phyloP scores from a whole-genome alignment of 1,140 invertebrate genomes.

The Adelges cooleyi region DNA sequence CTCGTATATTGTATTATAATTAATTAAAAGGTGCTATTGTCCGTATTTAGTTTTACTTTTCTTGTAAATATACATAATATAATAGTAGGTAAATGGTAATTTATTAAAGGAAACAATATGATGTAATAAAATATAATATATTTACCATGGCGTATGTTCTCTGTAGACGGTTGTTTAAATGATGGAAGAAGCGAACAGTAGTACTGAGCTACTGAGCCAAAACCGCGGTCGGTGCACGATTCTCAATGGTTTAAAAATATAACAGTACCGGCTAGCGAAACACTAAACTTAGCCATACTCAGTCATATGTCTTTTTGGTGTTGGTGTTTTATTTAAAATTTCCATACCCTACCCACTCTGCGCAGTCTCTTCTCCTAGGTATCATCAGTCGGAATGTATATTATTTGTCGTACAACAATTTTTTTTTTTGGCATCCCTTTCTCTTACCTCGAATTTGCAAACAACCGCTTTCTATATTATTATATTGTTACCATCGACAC shows the following conservation, averaged over 20 bases:
- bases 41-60: too few species aligned
- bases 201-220: conserved; percentile 6
- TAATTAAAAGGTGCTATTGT: too few species aligned
- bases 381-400: too few species aligned
- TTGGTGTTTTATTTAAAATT: conserved; percentile 18
- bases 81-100: too few species aligned
- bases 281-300: conserved; percentile 27
- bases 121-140: conserved; percentile 1
- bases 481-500: too few species aligned
- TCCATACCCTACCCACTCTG: not conserved
- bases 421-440: not conserved
- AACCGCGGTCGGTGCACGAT: not conserved
- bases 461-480: too few species aligned
- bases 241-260: conserved; percentile 15
- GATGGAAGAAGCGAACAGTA: conserved; percentile 9
- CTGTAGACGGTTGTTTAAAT: not conserved
- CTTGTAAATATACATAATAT: too few species aligned
- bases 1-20: too few species aligned
- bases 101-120: too few species aligned
- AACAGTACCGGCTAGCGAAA: conserved; percentile 6
- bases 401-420: not conserved
- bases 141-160: conserved; percentile 19
- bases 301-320: conserved; percentile 16
- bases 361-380: too few species aligned
- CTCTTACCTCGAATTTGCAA: too few species aligned